Evolutionary conservation across 2,888 invertebrate genomes (phyloP), one percentile per base, ranked within the genome.

Genomic region (Drosophila mayaguana): DNA sequence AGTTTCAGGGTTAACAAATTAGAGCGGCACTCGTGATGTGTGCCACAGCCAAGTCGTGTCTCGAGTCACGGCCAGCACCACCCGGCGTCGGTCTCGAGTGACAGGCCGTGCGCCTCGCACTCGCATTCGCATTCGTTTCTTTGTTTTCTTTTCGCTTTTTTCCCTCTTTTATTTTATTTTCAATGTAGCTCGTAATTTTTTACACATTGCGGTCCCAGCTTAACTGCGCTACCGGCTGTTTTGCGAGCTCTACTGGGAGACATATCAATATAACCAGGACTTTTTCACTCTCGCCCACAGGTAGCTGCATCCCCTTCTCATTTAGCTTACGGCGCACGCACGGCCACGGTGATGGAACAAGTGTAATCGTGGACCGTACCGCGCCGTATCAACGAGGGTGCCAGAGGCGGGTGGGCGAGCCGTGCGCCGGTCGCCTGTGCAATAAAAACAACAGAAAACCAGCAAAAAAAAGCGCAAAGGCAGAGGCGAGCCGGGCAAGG

Each of bases 181-280:
- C 77, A 78, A 83, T 81, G 82, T 81, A 76, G 75, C 87, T 90
- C 89, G 90, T 90, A 85, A 85, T 89, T 88, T 91, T 91, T 83
- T 89, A 91, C 87, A 88, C 88, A 89, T 91, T 91, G 90, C 81
- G 90, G 91, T 91, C 85, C 91, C 88, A 80, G 81, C 79, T 87
- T 89, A 85, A 91, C 85, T 79, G 75, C 61, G 75, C 89, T 76
- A 73, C 83, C 81, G 85, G 78, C 87, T 80, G 78, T 60, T 83
- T 83, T 78, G 79, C 78, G 73, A 89, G 81, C 88, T 89, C 91
- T 87, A 90, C 88, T 90, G 92, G 92, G 91, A 92, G 87, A 88
- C 89, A 90, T 91, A 90, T 90, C 90, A 91, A 91, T 91, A 88
- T 86, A 84, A 72, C 72, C 72, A 56, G 72, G 46, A 65, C 51